Evolutionary conservation across 2,888 invertebrate species (phyloP).

Genomic region (Drosophila algonquin): DNA sequence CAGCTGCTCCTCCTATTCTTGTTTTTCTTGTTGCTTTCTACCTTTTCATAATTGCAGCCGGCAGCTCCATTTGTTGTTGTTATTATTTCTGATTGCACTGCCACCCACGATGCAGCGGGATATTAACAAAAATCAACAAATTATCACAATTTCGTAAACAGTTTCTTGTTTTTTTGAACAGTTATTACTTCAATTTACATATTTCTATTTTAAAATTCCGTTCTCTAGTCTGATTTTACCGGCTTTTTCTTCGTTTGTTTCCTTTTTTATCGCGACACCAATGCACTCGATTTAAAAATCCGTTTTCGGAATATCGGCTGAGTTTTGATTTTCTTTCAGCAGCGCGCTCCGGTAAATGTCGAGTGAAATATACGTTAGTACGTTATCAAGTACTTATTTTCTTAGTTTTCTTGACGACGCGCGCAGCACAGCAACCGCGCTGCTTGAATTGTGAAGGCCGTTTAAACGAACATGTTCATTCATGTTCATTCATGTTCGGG

Average conservation of each 20-base stretch:
- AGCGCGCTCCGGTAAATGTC: no score
- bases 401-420: no score
- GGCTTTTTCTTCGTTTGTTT: not conserved
- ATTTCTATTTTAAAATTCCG: not conserved
- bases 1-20: not conserved
- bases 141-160: constrained; percentile 13
- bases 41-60: constrained; percentile 5
- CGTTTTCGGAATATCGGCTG: no score
- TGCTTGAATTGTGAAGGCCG: no score
- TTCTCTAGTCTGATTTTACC: not conserved
- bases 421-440: no score
- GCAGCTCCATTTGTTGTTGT: not conserved
- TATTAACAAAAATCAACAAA: constrained; percentile 11
- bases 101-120: not conserved
- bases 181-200: not conserved
- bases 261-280: no score
- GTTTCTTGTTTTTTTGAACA: not conserved
- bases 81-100: not conserved
- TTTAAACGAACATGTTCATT: no score
- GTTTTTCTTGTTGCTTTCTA: not conserved
- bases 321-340: no score
- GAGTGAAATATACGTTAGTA: no score
- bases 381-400: no score
- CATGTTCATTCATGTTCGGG: no score
- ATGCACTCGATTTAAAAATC: no score